Percentiles rank a stretch among this genome's conserved stretches.
Evolutionary conservation across 1,140 invertebrate species (phyloP).

Genomic region (Euwallacea fornicatus): DNA sequence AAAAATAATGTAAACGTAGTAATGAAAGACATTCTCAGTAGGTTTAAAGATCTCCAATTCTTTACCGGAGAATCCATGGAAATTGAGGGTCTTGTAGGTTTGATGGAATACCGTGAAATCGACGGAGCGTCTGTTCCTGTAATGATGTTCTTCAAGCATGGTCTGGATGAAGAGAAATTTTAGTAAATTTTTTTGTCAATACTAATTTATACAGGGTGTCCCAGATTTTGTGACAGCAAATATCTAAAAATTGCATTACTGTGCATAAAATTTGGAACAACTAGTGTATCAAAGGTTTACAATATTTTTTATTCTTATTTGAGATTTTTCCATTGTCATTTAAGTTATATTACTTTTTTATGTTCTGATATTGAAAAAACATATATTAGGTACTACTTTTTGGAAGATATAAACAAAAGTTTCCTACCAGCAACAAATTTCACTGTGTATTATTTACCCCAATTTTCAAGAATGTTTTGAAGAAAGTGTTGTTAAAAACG

Average conservation of each 20-base stretch:
- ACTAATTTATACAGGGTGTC: constrained; percentile 21
- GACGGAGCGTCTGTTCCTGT: constrained; percentile 79
- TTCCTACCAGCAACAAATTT: constrained; percentile 1
- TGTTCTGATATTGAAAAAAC: neutral
- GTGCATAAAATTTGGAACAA: too few relatives aligned
- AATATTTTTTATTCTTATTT: too few relatives aligned
- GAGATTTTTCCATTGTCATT: too few relatives aligned
- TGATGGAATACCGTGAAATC: constrained; percentile 91
- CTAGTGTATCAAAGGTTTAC: too few relatives aligned
- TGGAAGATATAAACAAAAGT: constrained; percentile 1
- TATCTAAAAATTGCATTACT: too few relatives aligned
- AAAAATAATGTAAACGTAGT: constrained; percentile 94
- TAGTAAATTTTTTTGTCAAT: constrained; percentile 55
- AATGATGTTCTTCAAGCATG: constrained; percentile 95
- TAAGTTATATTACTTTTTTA: too few relatives aligned
- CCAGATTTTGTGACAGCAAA: neutral
- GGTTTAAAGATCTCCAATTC: constrained; percentile 93
- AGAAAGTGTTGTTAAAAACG: too few relatives aligned
- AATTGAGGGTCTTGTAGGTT: constrained; percentile 88
- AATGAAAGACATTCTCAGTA: constrained; percentile 89
- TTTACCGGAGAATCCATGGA: constrained; percentile 96
- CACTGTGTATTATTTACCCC: neutral
- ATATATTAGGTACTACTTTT: neutral
- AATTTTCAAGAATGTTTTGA: too few relatives aligned
- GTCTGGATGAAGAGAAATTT: constrained; percentile 92